Base-by-base conservation (phyloP, 2,113 vertebrate species). In the Hirundichthys speculiger region DNA sequence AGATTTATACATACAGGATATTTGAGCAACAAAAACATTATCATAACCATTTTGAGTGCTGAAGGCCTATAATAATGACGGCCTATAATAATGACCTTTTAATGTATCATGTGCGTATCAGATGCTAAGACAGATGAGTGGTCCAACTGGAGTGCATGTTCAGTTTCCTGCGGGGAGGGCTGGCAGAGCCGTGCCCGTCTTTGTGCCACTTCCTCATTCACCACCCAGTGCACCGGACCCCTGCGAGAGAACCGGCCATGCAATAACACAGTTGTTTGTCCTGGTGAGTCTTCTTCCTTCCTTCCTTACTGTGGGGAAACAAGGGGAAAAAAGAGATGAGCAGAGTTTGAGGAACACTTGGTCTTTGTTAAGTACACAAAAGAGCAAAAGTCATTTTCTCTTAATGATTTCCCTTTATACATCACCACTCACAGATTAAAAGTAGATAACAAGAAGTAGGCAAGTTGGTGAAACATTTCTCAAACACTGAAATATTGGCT, bases 101-200 rank as follows among this genome's bases (percentile, higher is more conserved):
- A 9, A 39, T 55, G 34, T 4, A 9, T 59, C 1, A 13, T 40
- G 19, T 58, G 21, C 41, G 40, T 75, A 94, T 91, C 87, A 90
- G 95, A 97, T 80, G 90, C 93, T 13, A 94, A 86, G 18, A 76
- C 94, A 0, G 96, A 99, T 73, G 96, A 98, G 75, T 99, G 98
- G 98, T 95, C 98, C n/a, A 76, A 94, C 0, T 99, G 98, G 98
- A 98, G 94, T 0, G 80, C 93, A 43, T 99, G 98, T 73, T 97
- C 98, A 0, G 93, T 94, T 68, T 98, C 94, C 66, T 99, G 98
- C 0, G 96, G 98, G 9, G 96, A 98, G 84, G 96, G 97, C 73
- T 96, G 94, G 95, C 96, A 99, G 89, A 93, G 94, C 19, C 94
- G 98, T 51, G 94, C 93, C 0, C 95, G 97, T 13, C 91, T 95